Evolutionary conservation across 2,113 vertebrate genomes (phyloP).

Genomic region (Nymphicus hollandicus): DNA sequence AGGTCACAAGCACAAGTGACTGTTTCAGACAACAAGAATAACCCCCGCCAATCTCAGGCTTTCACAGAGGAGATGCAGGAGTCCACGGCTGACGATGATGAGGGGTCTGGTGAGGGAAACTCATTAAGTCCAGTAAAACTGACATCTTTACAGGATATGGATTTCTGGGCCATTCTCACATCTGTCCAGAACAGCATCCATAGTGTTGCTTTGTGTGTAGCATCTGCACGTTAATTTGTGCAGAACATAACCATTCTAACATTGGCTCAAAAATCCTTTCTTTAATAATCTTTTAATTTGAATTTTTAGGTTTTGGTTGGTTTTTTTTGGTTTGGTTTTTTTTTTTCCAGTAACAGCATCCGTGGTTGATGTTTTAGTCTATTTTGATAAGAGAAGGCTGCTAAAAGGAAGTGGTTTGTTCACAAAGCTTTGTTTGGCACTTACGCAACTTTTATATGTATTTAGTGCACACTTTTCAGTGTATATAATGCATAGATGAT

Average conservation of each 20-base stretch:
- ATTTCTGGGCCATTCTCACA: slow-evolving; percentile 76
- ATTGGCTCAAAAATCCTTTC: background rate
- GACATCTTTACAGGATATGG: slow-evolving; percentile 74
- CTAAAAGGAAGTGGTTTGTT: slow-evolving; percentile 70
- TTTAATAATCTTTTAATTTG: slow-evolving; percentile 23
- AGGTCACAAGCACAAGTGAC: slow-evolving; percentile 79
- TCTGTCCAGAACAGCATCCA: slow-evolving; percentile 75
- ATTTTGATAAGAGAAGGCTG: slow-evolving; percentile 77
- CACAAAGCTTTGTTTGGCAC: background rate
- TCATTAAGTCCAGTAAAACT: slow-evolving; percentile 79
- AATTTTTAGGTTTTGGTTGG: background rate
- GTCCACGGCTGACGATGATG: slow-evolving; percentile 78
- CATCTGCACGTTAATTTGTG: slow-evolving; percentile 63
- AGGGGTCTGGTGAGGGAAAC: slow-evolving; percentile 94
- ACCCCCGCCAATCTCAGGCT: slow-evolving; percentile 79
- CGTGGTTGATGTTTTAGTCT: slow-evolving; percentile 18
- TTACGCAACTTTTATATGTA: background rate
- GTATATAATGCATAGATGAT: background rate
- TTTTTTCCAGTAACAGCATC: slow-evolving; percentile 24
- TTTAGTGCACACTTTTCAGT: background rate
- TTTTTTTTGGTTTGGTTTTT: background rate
- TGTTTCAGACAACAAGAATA: slow-evolving; percentile 81
- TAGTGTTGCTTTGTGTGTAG: slow-evolving; percentile 70
- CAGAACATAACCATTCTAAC: slow-evolving; percentile 26
- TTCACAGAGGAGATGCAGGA: slow-evolving; percentile 84